Base-by-base conservation (phyloP, 2,113 vertebrate genomes). In the Phalacrocorax pelagicus region DNA sequence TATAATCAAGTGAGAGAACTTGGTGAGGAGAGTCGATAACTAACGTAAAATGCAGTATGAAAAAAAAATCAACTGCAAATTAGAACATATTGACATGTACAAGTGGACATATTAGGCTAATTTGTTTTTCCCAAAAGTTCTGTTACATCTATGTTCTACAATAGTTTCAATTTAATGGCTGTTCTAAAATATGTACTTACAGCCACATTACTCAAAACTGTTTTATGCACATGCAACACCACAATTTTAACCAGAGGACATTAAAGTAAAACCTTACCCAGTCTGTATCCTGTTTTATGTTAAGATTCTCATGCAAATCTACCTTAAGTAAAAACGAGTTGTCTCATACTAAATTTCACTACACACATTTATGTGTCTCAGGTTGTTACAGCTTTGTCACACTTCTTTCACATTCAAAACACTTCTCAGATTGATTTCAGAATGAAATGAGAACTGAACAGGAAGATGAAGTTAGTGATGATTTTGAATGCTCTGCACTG, bases 11-110 rank as follows among this genome's bases (percentile, higher is more conserved):
- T 49, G 36, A 88, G 47, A 72, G 4, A 81, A 88, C 19, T 80
- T 0, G 0, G 18, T 24, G 10, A 89, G 21, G 23, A 63, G 4
- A 63, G 49, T 5, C 32, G 40, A 69, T 54, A 72, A 17, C 7
- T 44, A 38, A 36, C 15, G 23, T 24, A 82, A 94, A 88, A 73
- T 34, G 4, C 2, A 49, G 15, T 27, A 73, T 30, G 6, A 49
- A 71, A 94, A 71, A 94, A 81, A 59, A 54, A 42, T 3, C 5
- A 40, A 3, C 17, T 42, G 30, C 14, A 47, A 82, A 66, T 74
- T 36, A 40, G 6, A 86, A 73, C 44, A 13, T 5, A 40, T 7
- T 67, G 42, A 7, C 21, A 72, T 18, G 11, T 54, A 42, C 15
- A 72, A 80, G 12, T 17, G 1, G 15, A 74, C 3, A 7, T n/a